Conservation (phyloP, 2,113 vertebrate genomes). For the Eulemur rufifrons region DNA sequence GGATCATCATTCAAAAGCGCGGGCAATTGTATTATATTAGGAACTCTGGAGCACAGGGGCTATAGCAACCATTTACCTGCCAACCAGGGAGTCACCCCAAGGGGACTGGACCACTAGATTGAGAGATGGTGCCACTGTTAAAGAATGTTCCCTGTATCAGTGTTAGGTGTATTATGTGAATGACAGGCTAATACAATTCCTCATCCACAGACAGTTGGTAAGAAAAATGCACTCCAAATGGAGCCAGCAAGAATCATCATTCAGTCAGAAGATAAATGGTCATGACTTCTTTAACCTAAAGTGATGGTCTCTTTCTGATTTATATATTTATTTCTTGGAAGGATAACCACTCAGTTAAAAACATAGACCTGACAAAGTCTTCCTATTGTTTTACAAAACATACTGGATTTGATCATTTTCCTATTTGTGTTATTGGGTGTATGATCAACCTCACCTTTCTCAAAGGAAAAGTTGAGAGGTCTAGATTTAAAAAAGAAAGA, state of each 20-base stretch:
- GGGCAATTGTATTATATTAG: not conserved
- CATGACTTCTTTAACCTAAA: not conserved
- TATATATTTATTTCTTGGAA: not conserved
- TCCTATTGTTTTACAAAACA: not conserved
- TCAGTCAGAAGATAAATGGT: conserved; percentile 36
- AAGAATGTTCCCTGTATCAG: conserved; percentile 15
- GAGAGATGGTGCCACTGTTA: not conserved
- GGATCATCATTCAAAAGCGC: conserved; percentile 7
- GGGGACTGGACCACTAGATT: not conserved
- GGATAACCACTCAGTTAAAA: not conserved
- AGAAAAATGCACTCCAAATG: conserved; percentile 26
- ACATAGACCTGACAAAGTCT: not conserved
- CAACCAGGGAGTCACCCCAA: not conserved
- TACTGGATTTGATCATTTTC: not conserved
- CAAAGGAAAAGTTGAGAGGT: not conserved
- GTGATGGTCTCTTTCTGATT: not conserved
- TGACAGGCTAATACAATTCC: conserved; percentile 19
- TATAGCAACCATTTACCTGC: conserved; percentile 30
- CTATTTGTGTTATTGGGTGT: not conserved
- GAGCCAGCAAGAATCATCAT: not conserved
- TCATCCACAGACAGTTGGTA: conserved; percentile 15
- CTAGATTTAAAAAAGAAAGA: not conserved
- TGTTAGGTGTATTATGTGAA: conserved; percentile 1
- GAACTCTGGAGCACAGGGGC: not conserved
- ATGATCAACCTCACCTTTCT: not conserved